Evolutionary conservation across 2,888 invertebrate species (phyloP), one percentile per base, ranked within the genome.

Genomic region (Neoascia interrupta): DNA sequence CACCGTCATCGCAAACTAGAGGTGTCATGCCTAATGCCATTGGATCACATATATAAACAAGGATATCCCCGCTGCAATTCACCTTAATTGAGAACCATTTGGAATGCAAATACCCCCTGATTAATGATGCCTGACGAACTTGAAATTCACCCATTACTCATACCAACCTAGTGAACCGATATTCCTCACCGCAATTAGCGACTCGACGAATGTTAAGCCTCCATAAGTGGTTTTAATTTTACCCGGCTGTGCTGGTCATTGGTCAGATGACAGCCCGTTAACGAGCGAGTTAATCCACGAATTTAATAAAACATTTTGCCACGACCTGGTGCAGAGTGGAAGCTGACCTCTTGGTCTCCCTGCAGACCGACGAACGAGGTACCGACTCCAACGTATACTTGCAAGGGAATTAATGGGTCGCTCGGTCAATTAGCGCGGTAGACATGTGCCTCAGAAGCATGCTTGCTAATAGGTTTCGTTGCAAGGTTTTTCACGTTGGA

Each of bases 151-250:
- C 23, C 53, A 60, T 66, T 68, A 54, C 58, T 60, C 53, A 53
- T 31, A 39, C 47, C 34, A 16, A 34, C 41, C 37, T 6, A 34
- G 18, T 53, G 19, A 47, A 39, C n/a, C n/a, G n/a, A n/a, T n/a
- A n/a, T n/a, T n/a, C n/a, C n/a, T 47, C 34, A 26, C 18, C 28
- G 74, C 49, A 74, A 74, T 74, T 74, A 74, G 45, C 74, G 49
- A 41, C 26, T 61, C 37, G 36, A 31, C 51, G 56, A 53, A 53
- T 72, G 53, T 41, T 60, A 53, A 64, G 36, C 36, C 64, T 34
- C 60, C 70, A 53, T 45, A 70, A 72, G 45, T 58, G 51, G 45
- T 15, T 39, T 66, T 54, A 47, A 68, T 74, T 54, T 36, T 47
- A 72, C 53, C 72, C 76, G 76, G 76, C 36, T 64, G 39, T 26